These are phyloP conservation scores for Palythoa heliodiscus DNA, from an alignment of 92 coral and sea anemone genomes.

Conservation along the genomic window DNA sequence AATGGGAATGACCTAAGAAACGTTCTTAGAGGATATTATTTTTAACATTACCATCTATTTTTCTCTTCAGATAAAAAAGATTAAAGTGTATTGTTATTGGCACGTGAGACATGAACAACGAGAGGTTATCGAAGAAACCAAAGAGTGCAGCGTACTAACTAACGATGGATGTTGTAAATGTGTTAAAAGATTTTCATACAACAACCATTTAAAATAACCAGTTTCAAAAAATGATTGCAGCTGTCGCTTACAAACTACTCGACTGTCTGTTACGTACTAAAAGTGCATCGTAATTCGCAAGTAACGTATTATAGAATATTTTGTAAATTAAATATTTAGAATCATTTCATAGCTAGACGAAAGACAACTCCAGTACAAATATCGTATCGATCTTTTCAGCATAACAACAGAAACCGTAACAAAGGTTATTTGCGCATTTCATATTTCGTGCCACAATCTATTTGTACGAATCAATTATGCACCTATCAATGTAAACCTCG, in stretches of 20 bases:
- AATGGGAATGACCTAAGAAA: neutral
- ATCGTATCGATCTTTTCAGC: too few relatives aligned
- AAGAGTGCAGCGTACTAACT: too few relatives aligned
- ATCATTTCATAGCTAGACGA: neutral
- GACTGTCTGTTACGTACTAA: neutral
- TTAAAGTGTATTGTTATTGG: neutral
- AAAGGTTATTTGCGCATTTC: too few relatives aligned
- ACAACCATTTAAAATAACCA: neutral
- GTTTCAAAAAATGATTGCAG: neutral
- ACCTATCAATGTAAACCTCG: neutral
- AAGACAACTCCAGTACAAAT: neutral
- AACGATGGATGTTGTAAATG: neutral
- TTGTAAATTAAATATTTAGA: neutral
- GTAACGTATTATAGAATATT: constrained; percentile 25
- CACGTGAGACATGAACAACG: too few relatives aligned
- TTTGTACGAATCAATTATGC: neutral
- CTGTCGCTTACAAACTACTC: neutral
- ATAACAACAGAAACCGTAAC: too few relatives aligned
- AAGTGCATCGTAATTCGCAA: neutral
- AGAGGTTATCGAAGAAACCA: neutral
- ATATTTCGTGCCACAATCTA: too few relatives aligned
- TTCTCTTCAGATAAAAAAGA: neutral
- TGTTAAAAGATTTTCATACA: neutral
- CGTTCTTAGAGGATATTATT: neutral
- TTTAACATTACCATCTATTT: neutral